These are phyloP conservation scores for Sander vitreus DNA, from an alignment of 2,113 vertebrate genomes.

Conservation along the genomic window DNA sequence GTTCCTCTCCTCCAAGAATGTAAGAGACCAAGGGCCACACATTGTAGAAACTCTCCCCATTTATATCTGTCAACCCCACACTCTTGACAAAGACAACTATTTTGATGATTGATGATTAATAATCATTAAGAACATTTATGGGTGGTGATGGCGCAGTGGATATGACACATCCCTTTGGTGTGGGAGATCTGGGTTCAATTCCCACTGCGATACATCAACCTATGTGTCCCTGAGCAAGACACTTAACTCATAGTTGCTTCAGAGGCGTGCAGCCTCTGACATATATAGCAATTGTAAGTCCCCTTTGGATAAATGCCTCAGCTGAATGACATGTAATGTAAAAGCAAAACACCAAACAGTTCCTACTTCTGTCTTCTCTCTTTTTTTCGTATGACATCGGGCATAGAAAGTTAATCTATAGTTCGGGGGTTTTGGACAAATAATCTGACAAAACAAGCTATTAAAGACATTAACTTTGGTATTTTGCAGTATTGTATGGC, in stretches of 20 bases:
- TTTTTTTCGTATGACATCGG: neutral
- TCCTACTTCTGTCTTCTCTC: neutral
- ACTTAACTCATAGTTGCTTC: too few relatives aligned
- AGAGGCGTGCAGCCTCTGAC: too few relatives aligned
- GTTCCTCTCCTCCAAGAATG: constrained; percentile 94
- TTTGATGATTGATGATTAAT: neutral
- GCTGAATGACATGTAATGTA: too few relatives aligned
- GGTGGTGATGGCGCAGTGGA: too few relatives aligned
- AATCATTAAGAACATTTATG: neutral
- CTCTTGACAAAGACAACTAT: neutral
- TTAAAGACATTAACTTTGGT: neutral
- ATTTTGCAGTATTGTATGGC: too few relatives aligned
- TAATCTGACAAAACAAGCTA: neutral
- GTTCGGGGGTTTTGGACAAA: neutral
- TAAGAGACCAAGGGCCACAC: constrained; percentile 70
- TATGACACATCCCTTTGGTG: too few relatives aligned
- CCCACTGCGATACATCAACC: too few relatives aligned
- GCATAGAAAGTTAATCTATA: neutral
- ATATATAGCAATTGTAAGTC: too few relatives aligned
- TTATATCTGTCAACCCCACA: neutral
- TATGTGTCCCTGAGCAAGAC: too few relatives aligned
- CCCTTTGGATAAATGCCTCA: too few relatives aligned
- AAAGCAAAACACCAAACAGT: too few relatives aligned
- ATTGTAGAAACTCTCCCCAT: neutral
- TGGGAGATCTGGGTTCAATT: too few relatives aligned